These are phyloP conservation scores for Melanogrammus aeglefinus DNA, from an alignment of 2,797 vertebrate genomes.

Conservation along the genomic window DNA sequence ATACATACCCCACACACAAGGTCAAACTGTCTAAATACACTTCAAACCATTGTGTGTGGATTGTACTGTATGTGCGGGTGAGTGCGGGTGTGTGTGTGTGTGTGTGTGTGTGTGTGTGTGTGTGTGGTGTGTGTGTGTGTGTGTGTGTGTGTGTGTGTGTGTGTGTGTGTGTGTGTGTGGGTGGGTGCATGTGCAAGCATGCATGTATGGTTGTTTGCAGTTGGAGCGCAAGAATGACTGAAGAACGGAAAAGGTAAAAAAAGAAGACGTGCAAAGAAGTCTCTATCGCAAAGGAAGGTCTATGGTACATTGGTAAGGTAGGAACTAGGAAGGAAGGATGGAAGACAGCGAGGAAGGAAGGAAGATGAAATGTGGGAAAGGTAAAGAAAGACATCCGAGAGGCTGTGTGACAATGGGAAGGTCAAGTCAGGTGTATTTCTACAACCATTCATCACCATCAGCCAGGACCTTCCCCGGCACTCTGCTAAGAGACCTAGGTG, in stretches of 20 bases:
- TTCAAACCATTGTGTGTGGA: background rate
- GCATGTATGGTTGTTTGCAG: background rate
- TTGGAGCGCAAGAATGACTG: background rate
- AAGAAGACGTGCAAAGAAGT: background rate
- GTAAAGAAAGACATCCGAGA: background rate
- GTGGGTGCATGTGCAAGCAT: background rate
- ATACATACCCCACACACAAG: background rate
- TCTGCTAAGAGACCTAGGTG: background rate
- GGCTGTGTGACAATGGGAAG: background rate
- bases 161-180: background rate
- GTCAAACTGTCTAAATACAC: conserved; percentile 1
- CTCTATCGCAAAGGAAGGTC: background rate
- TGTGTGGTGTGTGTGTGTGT: background rate
- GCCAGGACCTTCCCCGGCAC: background rate
- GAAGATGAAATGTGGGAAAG: background rate
- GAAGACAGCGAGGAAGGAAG: background rate
- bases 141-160: background rate
- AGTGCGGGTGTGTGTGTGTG: background rate
- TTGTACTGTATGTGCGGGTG: too few relatives aligned
- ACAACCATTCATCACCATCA: background rate
- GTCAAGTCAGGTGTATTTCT: background rate
- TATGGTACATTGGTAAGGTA: background rate
- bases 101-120: background rate
- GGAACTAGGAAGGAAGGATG: background rate
- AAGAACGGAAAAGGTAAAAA: background rate